A percentile compares a stretch with the other conserved stretches of the same genome.
Conservation (phyloP, 2,797 vertebrate genomes). For the Naso thynnoides region DNA sequence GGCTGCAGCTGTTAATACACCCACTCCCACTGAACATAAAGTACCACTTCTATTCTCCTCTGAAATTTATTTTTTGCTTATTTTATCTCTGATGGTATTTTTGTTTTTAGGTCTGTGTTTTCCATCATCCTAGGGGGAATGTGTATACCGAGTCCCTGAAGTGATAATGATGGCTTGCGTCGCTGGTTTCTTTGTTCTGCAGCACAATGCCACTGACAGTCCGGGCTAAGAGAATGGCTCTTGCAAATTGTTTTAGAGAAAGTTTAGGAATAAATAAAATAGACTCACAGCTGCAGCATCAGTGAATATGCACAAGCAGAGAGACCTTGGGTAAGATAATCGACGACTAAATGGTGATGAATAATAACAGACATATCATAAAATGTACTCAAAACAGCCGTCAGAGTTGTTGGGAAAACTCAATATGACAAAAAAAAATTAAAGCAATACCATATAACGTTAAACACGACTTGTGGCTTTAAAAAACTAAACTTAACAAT, state of each 20-base stretch:
- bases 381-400: too few relatives aligned
- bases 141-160: slow-evolving; percentile 64
- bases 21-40: slow-evolving; percentile 29
- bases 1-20: slow-evolving; percentile 59
- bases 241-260: slow-evolving; percentile 39
- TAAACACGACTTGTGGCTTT: too few relatives aligned
- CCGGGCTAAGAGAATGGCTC: slow-evolving; percentile 38
- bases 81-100: slow-evolving; percentile 73
- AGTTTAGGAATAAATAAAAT: slow-evolving; percentile 30
- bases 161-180: slow-evolving; percentile 71
- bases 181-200: slow-evolving; percentile 63
- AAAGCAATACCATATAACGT: too few relatives aligned
- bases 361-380: too few relatives aligned
- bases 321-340: too few relatives aligned
- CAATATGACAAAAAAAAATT: too few relatives aligned
- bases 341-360: too few relatives aligned
- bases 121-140: slow-evolving; percentile 58
- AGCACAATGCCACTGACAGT: slow-evolving; percentile 59
- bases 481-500: too few relatives aligned
- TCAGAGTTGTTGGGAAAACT: too few relatives aligned
- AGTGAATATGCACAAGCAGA: too few relatives aligned
- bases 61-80: slow-evolving; percentile 60
- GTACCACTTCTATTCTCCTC: slow-evolving; percentile 25
- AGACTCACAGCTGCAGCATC: neutral
- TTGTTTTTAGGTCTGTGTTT: slow-evolving; percentile 76